Percentiles rank a stretch among this genome's conserved stretches.
These are phyloP conservation scores for Felis catus DNA, from an alignment of 2,113 vertebrate genomes.

Conservation along the genomic window DNA sequence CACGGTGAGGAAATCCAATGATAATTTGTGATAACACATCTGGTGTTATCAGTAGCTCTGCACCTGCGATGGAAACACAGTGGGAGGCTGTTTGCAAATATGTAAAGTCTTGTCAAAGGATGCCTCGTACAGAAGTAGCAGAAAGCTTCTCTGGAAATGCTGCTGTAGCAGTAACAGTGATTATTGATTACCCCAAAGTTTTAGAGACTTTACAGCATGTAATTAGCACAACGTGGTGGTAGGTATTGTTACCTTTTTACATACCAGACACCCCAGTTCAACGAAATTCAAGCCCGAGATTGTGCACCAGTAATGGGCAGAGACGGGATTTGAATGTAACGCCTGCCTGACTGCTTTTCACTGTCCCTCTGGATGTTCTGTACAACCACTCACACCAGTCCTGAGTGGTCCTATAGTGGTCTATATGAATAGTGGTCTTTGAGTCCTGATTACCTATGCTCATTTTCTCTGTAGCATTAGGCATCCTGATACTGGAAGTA, in stretches of 20 bases:
- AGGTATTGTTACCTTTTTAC: not conserved
- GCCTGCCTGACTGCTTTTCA: not conserved
- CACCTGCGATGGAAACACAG: slow-evolving; percentile 10
- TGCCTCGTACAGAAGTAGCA: not conserved
- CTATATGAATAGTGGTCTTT: not conserved
- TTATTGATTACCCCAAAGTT: not conserved
- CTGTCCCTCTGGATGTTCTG: not conserved
- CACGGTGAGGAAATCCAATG: not conserved
- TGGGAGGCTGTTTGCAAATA: not conserved
- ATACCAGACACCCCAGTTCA: not conserved
- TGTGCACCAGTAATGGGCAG: not conserved
- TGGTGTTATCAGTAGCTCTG: not conserved
- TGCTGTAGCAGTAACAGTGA: not conserved
- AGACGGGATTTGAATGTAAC: not conserved
- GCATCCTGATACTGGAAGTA: not conserved
- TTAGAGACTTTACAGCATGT: not conserved
- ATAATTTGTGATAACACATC: slow-evolving; percentile 4
- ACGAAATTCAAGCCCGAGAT: not conserved
- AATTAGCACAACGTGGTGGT: not conserved
- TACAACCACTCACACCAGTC: not conserved
- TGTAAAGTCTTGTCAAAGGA: not conserved
- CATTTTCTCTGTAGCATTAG: not conserved
- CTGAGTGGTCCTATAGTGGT: too few species aligned
- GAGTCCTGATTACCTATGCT: not conserved
- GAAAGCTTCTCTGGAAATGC: not conserved